Evolutionary conservation across 2,888 invertebrate species (phyloP).

Genomic region (Plutella xylostella): DNA sequence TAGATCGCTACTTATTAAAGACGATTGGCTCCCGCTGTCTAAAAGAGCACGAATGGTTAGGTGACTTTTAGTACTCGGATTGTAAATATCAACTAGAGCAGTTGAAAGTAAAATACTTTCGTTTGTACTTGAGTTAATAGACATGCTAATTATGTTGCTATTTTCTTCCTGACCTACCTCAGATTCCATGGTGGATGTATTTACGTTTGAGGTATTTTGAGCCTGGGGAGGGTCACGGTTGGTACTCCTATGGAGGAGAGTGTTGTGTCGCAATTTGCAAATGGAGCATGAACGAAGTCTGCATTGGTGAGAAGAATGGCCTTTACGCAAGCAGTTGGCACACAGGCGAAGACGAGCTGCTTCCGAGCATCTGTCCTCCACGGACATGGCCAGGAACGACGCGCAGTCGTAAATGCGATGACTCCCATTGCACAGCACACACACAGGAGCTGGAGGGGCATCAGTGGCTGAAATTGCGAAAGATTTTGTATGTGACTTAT

Average conservation of each 20-base stretch:
- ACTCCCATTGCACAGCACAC: conserved; percentile 5
- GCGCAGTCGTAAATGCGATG: conserved; percentile 13
- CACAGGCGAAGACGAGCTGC: conserved; percentile 8
- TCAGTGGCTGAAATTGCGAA: too few species aligned
- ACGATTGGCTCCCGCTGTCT: conserved; percentile 14
- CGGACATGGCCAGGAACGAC: conserved; percentile 3
- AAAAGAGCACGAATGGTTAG: conserved; percentile 11
- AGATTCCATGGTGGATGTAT: too few species aligned
- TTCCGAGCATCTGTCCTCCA: conserved; percentile 4
- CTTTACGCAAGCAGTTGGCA: neutral
- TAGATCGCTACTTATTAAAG: neutral
- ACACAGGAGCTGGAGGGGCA: too few species aligned
- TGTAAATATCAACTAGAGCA: conserved; percentile 14
- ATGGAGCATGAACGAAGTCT: neutral
- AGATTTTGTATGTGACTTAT: too few species aligned
- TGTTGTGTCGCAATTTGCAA: neutral
- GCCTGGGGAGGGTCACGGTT: too few species aligned
- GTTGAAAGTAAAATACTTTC: conserved; percentile 13
- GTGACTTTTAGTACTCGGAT: conserved; percentile 13
- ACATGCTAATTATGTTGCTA: neutral
- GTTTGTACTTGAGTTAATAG: neutral
- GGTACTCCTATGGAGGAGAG: neutral
- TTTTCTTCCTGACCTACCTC: too few species aligned
- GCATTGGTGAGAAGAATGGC: neutral
- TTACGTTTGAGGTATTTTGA: too few species aligned